Evolutionary conservation across 2,888 invertebrate species (phyloP).

Genomic region (Cheilosia scutellata): DNA sequence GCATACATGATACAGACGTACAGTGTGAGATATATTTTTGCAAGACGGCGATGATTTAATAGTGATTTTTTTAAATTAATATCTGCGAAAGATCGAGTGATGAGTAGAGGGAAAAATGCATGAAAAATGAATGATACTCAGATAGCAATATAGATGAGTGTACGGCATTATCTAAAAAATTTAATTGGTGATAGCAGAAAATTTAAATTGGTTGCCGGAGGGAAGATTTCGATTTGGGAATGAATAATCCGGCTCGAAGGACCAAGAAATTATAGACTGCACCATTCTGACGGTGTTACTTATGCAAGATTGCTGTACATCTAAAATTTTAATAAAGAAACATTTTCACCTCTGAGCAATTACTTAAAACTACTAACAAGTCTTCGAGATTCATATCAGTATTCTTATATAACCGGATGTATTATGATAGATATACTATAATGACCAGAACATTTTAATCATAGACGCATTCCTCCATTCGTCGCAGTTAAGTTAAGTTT

Average conservation of each 20-base stretch:
- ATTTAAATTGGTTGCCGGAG: slow-evolving; percentile 26
- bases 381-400: too few species aligned
- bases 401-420: too few species aligned
- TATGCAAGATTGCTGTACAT: too few species aligned
- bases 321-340: neutral
- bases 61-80: slow-evolving; percentile 57
- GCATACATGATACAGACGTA: neutral
- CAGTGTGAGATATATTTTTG: slow-evolving; percentile 48
- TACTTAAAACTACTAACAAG: too few species aligned
- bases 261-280: neutral
- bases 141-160: neutral
- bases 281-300: too few species aligned
- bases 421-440: too few species aligned
- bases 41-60: slow-evolving; percentile 54
- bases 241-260: slow-evolving; percentile 17
- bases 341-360: too few species aligned
- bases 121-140: slow-evolving; percentile 40
- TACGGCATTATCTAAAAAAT: slow-evolving; percentile 5
- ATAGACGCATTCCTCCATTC: too few species aligned
- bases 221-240: slow-evolving; percentile 10
- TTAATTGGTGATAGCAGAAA: slow-evolving; percentile 51
- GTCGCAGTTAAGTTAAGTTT: too few species aligned
- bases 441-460: too few species aligned
- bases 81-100: slow-evolving; percentile 40
- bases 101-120: neutral